These are phyloP conservation scores for Thysanoteuthis rhombus DNA, from an alignment of 2,888 invertebrate genomes.

Conservation along the genomic window DNA sequence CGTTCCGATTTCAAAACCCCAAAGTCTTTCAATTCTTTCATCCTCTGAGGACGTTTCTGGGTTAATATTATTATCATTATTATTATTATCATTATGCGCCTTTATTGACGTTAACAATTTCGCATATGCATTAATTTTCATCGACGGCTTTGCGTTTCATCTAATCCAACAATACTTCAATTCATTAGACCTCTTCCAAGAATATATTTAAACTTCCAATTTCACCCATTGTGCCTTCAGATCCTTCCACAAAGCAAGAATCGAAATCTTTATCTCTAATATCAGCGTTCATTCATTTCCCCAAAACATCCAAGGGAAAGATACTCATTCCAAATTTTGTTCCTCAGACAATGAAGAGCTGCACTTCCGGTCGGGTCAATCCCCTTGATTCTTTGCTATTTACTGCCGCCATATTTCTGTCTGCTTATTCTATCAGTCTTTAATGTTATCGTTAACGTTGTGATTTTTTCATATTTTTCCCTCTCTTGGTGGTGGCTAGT, in stretches of 20 bases:
- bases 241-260: background rate
- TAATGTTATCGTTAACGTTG: too few species aligned
- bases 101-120: background rate
- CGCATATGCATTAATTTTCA: background rate
- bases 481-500: too few species aligned
- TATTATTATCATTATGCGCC: background rate
- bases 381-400: background rate
- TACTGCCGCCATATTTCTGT: background rate
- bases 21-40: too few species aligned
- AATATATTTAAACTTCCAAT: background rate
- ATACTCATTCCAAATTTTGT: background rate
- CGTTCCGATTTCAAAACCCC: too few species aligned
- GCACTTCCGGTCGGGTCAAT: background rate
- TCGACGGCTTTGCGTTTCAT: background rate
- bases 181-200: background rate
- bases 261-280: background rate
- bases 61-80: background rate
- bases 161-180: background rate
- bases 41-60: too few species aligned
- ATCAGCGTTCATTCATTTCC: background rate
- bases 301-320: background rate
- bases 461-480: too few species aligned
- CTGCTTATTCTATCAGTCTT: background rate
- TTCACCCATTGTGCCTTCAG: background rate
- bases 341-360: background rate